Evolutionary conservation across 92 coral and sea anemone genomes (phyloP).

Genomic region (Phymanthus crucifer): DNA sequence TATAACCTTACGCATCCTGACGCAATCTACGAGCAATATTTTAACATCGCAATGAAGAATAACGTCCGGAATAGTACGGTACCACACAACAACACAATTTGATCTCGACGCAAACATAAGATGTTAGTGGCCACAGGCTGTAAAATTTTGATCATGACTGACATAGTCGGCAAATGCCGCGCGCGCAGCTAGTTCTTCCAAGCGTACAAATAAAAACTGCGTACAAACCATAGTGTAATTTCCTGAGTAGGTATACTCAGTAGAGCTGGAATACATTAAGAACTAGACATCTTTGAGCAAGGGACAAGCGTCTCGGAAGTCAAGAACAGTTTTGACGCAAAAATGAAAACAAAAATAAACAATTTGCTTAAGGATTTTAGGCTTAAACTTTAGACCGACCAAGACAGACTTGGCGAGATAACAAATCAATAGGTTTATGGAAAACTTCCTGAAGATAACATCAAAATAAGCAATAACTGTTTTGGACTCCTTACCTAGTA

Average conservation of each 20-base stretch:
- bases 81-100: not conserved
- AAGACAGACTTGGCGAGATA: not conserved
- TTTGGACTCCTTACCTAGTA: not conserved
- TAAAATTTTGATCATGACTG: not conserved
- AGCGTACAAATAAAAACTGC: not conserved
- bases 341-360: no score
- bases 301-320: not conserved
- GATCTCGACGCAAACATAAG: not conserved
- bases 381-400: not conserved
- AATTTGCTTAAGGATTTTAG: not conserved
- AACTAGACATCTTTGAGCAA: not conserved
- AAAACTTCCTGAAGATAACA: not conserved
- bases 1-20: not conserved
- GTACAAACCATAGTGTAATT: not conserved
- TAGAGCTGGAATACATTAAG: not conserved
- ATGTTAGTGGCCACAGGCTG: not conserved
- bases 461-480: not conserved
- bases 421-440: not conserved
- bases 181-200: not conserved
- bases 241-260: not conserved
- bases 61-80: not conserved
- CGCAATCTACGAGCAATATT: not conserved
- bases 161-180: not conserved
- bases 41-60: not conserved
- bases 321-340: no score